Evolutionary conservation across 92 coral and sea anemone species (phyloP).

Genomic region (Epizoanthus stellaris): DNA sequence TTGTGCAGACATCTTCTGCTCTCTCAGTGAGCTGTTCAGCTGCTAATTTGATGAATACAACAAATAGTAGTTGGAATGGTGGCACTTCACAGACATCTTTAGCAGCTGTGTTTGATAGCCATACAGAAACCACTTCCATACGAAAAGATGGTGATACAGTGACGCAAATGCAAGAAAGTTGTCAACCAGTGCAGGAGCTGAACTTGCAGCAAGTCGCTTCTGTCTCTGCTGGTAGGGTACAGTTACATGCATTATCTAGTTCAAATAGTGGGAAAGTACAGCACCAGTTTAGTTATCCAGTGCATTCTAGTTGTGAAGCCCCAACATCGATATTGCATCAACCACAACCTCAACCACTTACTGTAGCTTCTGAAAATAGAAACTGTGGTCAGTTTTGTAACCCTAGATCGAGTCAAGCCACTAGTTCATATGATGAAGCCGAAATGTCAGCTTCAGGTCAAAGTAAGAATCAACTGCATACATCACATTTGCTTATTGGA

Average conservation of each 20-base stretch:
- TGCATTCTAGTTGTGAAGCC: neutral
- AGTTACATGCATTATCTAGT: neutral
- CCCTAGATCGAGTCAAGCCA: neutral
- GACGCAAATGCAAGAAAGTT: neutral
- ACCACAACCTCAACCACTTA: neutral
- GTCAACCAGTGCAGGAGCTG: neutral
- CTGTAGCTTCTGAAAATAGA: neutral
- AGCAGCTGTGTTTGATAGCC: neutral
- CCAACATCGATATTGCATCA: neutral
- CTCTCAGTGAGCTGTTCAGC: neutral
- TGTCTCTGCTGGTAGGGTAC: constrained; percentile 4
- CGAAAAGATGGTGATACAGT: neutral
- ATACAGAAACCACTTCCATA: neutral
- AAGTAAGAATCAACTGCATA: neutral
- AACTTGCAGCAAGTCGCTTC: neutral
- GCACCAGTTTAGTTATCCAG: neutral
- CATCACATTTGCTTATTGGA: neutral
- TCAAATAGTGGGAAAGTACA: neutral
- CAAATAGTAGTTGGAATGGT: neutral
- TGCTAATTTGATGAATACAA: neutral
- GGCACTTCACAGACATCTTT: neutral
- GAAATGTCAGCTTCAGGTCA: neutral
- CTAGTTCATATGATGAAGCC: neutral
- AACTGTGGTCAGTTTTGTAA: neutral
- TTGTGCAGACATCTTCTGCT: neutral